Evolutionary conservation across 2,113 vertebrate genomes (phyloP).

Genomic region (Percopsis transmontana): DNA sequence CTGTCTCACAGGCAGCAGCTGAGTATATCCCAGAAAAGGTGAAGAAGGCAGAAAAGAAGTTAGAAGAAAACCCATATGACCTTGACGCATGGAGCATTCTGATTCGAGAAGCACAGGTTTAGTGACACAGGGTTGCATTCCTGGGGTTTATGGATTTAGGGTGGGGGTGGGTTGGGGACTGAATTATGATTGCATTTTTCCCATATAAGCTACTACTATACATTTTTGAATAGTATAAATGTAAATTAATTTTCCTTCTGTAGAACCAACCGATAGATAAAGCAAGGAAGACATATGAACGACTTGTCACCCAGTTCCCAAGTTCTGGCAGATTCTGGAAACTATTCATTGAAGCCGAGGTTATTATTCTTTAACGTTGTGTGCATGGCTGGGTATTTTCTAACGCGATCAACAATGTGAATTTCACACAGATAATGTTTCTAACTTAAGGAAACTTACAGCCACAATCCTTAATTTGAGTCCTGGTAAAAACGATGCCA

Average conservation of each 20-base stretch:
- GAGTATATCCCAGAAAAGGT: slow-evolving; percentile 99
- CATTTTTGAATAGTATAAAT: slow-evolving; percentile 81
- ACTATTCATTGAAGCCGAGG: slow-evolving; percentile 99
- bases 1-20: slow-evolving; percentile 82
- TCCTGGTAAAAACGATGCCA: neutral
- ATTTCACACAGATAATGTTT: slow-evolving; percentile 79
- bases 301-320: slow-evolving; percentile 99
- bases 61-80: slow-evolving; percentile 99
- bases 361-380: slow-evolving; percentile 79
- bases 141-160: slow-evolving; percentile 73
- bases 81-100: slow-evolving; percentile 99
- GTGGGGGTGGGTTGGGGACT: slow-evolving; percentile 39
- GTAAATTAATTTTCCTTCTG: slow-evolving; percentile 91
- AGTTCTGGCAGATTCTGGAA: slow-evolving; percentile 99
- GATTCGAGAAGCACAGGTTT: slow-evolving; percentile 99
- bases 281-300: slow-evolving; percentile 99
- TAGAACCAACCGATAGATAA: slow-evolving; percentile 99
- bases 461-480: slow-evolving; percentile 60
- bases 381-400: slow-evolving; percentile 72
- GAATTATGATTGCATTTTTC: slow-evolving; percentile 24
- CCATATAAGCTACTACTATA: slow-evolving; percentile 12
- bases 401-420: slow-evolving; percentile 81
- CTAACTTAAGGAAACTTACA: slow-evolving; percentile 52
- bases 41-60: slow-evolving; percentile 99
- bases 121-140: slow-evolving; percentile 99